Base-by-base conservation (phyloP, 1,140 invertebrate species). In the Bombus cullumanus region DNA sequence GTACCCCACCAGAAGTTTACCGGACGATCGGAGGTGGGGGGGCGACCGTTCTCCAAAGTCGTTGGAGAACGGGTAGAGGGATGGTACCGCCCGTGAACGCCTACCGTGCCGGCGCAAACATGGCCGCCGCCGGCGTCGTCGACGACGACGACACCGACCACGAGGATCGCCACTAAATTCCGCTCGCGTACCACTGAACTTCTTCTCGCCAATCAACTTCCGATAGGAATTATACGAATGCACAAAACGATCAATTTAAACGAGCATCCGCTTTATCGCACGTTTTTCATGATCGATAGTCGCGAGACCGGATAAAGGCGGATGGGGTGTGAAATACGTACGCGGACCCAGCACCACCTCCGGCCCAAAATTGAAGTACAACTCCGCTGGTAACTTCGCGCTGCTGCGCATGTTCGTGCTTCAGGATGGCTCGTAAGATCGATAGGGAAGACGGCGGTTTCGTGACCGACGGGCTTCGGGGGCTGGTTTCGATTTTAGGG, bases 101-200 rank as follows among this genome's bases (percentile, higher is more conserved):
- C 95, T 93, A 94, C 94, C 77, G 82, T 93, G 91, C 86, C 93
- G 94, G 95, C 94, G 95, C 94, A 95, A 95, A 94, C 94, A 95
- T 95, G 95, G 95, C 95, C 93, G 95, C 92, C 91, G 62, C 73
- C 75, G 71, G 22, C 85, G 80, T 22, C 83, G 79, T 47, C 78
- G 47, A 31, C 57, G 62, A 31, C 80, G 74, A 41, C 43, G 59
- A 59, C 53, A 43, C 15, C 78, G 73, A 28, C 79, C 41, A 66
- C 39, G 62, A 68, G 59, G 59, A 34, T 39, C 71, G 34, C 85
- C 37, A 41, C 75, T 37, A 74, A 68, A 8, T 25, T 10, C 73
- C 57, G 37, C 8, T 39, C 34, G 15, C 25, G 41, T 76, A 41
- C 37, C 53, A 43, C 25, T 10, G 5, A 22, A 47, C 9, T 15